phyloP scores from a whole-genome alignment of 2,113 vertebrate species.

The Hydropotes inermis region DNA sequence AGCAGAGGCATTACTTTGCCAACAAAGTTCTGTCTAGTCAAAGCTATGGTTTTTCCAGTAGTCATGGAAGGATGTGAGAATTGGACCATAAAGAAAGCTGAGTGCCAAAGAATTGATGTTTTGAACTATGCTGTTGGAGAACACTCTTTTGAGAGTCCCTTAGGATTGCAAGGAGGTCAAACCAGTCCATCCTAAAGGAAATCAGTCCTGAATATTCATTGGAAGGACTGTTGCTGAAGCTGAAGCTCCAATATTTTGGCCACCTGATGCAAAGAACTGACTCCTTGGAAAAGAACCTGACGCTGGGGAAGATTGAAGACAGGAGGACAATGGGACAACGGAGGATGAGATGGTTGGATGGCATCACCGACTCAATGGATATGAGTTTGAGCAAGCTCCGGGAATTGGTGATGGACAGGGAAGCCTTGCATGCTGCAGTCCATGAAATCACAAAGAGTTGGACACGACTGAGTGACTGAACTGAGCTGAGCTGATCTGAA shows the following conservation, averaged over 20 bases:
- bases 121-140: not conserved
- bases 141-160: not conserved
- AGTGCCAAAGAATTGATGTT: not conserved
- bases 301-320: not conserved
- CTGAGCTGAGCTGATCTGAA: not conserved
- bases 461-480: fast-evolving
- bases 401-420: not conserved
- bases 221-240: not conserved
- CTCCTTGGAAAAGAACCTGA: not conserved
- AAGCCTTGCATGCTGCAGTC: not conserved
- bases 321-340: not conserved
- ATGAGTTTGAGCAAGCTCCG: not conserved
- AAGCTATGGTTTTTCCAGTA: not conserved
- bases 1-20: not conserved
- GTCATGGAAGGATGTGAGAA: not conserved
- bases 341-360: not conserved
- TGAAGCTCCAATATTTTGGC: not conserved
- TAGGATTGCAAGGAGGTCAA: not conserved
- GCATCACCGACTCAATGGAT: not conserved
- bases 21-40: not conserved
- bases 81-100: not conserved
- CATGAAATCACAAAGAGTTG: not conserved
- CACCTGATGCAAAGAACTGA: not conserved
- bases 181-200: not conserved
- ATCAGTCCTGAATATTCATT: not conserved